Evolutionary conservation across 64 coral and sea anemone species (phyloP), one percentile per base, ranked within the genome.

Genomic region (Cladopsammia gracilis): DNA sequence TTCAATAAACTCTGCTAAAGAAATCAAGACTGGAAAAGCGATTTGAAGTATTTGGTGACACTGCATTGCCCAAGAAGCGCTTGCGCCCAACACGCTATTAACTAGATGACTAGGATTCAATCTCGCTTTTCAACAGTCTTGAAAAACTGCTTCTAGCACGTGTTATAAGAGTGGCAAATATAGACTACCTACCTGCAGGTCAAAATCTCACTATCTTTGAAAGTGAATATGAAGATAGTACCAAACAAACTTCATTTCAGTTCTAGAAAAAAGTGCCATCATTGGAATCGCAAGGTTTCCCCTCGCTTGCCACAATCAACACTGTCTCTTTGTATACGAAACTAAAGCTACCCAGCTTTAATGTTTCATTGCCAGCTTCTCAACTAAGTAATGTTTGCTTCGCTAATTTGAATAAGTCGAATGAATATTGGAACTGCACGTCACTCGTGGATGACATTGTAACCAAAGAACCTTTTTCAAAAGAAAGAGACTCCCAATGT

Each of bases 371-470:
- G 80, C 80, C 44, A 65, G 62, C 62, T 84, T 84, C 80, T 84
- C 80, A 47, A 67, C 80, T 84, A 24, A 84, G 80, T 50, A 84
- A 84, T 89, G 82, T 93, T 93, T 93, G 91, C 90, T 87, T 58
- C 81, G 13, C 71, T 93, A 93, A 93, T 93, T 93, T 93, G 83
- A 93, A 93, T 93, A 93, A 93, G 71, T 87, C 81, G 83, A 73
- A 93, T 87, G 73, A 42, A 93, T 87, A 93, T 93, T 86, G 85
- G 91, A 62, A 71, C 53, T 87, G 66, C 72, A 60, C 56, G 91
- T 93, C 91, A 93, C 73, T 86, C 62, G 59, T 58, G 62, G 43
- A 86, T 93, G 91, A 93, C 91, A 75, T 65, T 34, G 91, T 74
- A 93, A 93, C 80, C 77, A 85, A 93, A 76, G 75, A 73, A 49